Percentiles rank a stretch among this genome's conserved stretches.
Evolutionary conservation across 2,797 vertebrate genomes (phyloP).

Genomic region (Taeniopygia guttata): DNA sequence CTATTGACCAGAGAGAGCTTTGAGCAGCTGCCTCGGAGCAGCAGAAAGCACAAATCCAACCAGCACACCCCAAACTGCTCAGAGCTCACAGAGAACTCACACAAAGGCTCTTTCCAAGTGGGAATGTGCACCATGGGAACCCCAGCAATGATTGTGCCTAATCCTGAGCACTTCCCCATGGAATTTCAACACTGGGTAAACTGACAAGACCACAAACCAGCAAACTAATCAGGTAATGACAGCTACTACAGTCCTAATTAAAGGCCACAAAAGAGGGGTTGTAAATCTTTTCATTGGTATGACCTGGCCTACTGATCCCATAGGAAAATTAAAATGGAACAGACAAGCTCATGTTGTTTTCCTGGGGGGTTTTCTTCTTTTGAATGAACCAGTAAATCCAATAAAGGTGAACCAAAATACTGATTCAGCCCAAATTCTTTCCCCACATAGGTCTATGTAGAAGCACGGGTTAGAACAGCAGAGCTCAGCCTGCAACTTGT

Average conservation of each 20-base stretch:
- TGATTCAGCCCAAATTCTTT: not conserved
- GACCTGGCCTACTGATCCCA: not conserved
- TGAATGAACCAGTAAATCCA: not conserved
- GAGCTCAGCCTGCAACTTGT: not conserved
- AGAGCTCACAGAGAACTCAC: not conserved
- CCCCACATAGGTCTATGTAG: not conserved
- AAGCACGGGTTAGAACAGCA: not conserved
- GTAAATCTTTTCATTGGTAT: not conserved
- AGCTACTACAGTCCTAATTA: not conserved
- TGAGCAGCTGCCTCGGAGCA: not conserved
- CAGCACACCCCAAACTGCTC: not conserved
- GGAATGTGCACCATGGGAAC: not conserved
- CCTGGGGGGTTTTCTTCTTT: not conserved
- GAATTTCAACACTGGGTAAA: not conserved
- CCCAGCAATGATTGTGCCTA: not conserved
- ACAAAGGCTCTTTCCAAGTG: not conserved
- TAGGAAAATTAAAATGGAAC: not conserved
- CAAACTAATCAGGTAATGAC: not conserved
- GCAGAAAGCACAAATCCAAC: not conserved
- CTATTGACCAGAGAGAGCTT: not conserved
- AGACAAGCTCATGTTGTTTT: not conserved
- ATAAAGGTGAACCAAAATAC: not conserved
- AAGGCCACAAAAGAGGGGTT: conserved; percentile 51
- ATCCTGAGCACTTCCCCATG: not conserved
- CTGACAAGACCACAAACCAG: not conserved